These are phyloP conservation scores for Lomographa bimaculata DNA, from an alignment of 2,888 invertebrate genomes.

Conservation along the genomic window DNA sequence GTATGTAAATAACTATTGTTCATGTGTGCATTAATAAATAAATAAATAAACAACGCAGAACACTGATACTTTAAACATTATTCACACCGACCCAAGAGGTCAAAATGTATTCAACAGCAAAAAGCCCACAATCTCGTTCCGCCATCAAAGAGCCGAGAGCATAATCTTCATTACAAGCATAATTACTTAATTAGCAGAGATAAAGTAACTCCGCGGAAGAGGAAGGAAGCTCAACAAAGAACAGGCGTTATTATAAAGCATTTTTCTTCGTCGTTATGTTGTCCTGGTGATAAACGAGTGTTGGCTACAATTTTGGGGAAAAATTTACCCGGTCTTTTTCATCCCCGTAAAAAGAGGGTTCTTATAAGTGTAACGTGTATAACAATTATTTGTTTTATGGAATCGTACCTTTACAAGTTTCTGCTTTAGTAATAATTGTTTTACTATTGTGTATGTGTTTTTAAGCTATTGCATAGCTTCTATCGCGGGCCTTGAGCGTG, in stretches of 20 bases:
- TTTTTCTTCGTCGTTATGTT: constrained; percentile 19
- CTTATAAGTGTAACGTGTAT: too few relatives aligned
- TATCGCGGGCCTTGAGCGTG: too few relatives aligned
- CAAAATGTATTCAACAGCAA: neutral
- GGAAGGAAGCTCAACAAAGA: constrained; percentile 13
- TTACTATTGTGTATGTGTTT: too few relatives aligned
- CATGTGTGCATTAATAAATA: too few relatives aligned
- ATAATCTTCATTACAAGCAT: constrained; percentile 18
- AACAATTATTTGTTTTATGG: too few relatives aligned
- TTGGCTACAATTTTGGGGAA: constrained; percentile 8
- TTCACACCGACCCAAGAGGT: neutral
- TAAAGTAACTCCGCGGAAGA: constrained; percentile 12
- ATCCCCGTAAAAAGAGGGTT: too few relatives aligned
- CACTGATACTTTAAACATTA: neutral
- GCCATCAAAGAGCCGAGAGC: constrained; percentile 6
- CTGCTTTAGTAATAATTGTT: too few relatives aligned
- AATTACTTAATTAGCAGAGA: constrained; percentile 20
- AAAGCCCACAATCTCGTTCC: constrained; percentile 7
- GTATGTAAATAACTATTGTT: too few relatives aligned
- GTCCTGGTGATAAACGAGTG: constrained; percentile 13
- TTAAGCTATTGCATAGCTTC: too few relatives aligned
- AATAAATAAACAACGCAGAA: neutral
- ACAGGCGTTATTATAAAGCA: constrained; percentile 18
- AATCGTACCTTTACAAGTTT: too few relatives aligned
- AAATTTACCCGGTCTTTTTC: neutral